Conservation (phyloP, 1,140 invertebrate species). For the Aphaenogaster ashmeadi region DNA sequence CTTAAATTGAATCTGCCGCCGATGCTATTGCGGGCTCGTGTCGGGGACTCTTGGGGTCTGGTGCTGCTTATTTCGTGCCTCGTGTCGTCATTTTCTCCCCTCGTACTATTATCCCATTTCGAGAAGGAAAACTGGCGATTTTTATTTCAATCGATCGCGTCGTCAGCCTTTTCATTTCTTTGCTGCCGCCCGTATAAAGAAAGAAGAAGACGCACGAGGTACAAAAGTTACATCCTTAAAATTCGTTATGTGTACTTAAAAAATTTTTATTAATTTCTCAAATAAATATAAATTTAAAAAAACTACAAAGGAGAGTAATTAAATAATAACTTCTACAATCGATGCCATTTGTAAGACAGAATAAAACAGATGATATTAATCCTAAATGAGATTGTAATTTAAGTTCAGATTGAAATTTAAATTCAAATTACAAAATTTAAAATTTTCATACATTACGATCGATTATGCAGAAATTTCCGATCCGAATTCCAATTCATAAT, state of each 20-base stretch:
- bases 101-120: constrained; percentile 61
- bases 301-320: not conserved
- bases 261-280: not conserved
- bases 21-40: constrained; percentile 72
- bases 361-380: not conserved
- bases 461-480: not conserved
- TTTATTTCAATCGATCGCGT: constrained; percentile 58
- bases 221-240: not conserved
- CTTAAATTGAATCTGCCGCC: constrained; percentile 82
- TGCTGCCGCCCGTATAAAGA: not conserved
- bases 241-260: not conserved
- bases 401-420: constrained; percentile 2
- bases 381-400: not conserved
- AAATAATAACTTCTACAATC: not conserved
- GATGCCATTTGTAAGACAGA: not conserved
- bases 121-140: constrained; percentile 53
- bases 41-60: constrained; percentile 67
- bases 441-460: not conserved
- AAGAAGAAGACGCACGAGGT: not conserved
- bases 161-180: constrained; percentile 6
- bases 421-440: not conserved
- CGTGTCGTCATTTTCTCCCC: constrained; percentile 71
- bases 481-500: not conserved
- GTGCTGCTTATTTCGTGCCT: constrained; percentile 74
- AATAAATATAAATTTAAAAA: not conserved